Base-by-base conservation (phyloP, 2,888 invertebrate genomes). In the Caradrina kadenii region DNA sequence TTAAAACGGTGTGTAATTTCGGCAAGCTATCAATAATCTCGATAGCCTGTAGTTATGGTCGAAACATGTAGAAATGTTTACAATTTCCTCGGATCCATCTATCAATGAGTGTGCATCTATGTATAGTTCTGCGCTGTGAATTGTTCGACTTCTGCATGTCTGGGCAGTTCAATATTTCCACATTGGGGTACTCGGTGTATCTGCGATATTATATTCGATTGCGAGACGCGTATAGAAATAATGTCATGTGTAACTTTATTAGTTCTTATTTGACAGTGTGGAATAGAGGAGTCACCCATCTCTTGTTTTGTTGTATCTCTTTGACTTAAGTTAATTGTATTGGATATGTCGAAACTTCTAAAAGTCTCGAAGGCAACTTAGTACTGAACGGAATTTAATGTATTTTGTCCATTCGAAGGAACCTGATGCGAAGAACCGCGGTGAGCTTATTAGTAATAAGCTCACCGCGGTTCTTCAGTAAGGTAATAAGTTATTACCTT, bases 161-260 rank as follows among this genome's bases (percentile, higher is more conserved):
- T 50, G 50, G 49, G 8, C 70, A 59, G 50, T 70, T 69, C 26
- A 50, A 74, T 76, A 69, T 76, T 69, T 62, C 52, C 61, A 58
- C 48, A 42, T 39, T 15, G 19, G 35, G 35, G 45, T 64, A 31
- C 7, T 10, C 45, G 26, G 31, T 58, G 11, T 62, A 69, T 69
- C 73, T 55, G 48, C 42, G 19, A 50, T 63, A 35, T 69, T 55
- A 50, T 63, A 35, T 69, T 55, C 39, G 50, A 35, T 22, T 50
- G 59, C 62, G 35, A 35, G 42, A 22, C 21, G 22, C 56, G 45
- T 42, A 66, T 45, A 62, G 22, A 75, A 48, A 67, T 61, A 61
- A 52, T 60, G 21, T 66, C 39, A 56, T 52, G 35, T 69, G 21
- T 49, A 22, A 48, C 26, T 67, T 56, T 49, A 68, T 68, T 19